Base-by-base conservation (phyloP, 2,113 vertebrate genomes). In the Electrona antarctica region DNA sequence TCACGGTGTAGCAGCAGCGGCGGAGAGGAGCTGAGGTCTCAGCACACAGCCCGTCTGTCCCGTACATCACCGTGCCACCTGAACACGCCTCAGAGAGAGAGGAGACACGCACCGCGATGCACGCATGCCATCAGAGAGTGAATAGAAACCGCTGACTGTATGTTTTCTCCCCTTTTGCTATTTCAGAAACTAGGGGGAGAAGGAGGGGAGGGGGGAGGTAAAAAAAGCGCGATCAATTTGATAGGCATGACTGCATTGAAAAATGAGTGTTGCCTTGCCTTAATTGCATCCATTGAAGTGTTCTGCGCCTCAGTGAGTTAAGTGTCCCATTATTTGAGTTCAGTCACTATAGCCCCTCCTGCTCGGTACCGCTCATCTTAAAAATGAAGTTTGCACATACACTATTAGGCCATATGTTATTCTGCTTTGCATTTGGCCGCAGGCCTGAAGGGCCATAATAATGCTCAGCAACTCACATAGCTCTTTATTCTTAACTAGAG, bases 221-320 rank as follows among this genome's bases (percentile, higher is more conserved):
- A 67, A 79, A 76, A 59, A 73, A 73, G 60, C 33, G 10, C 55
- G 69, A 88, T 88, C 80, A 88, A 83, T 90, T 87, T 88, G 87
- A 90, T 84, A 82, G 78, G 87, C 87, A 73, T 83, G 89, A 78
- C 74, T 73, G 82, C 73, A 66, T 48, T 91, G 87, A 88, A 85
- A 91, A 88, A 91, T 86, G 68, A 87, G 73, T 79, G 80, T 89
- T 84, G 80, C 81, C 79, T 73, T 72, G 55, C 79, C 89, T 90
- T 89, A 87, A 90, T 87, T 90, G 89, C 78, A 77, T 78, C 81
- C 85, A 86, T 82, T 79, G 84, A 84, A 86, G 76, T 85, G 69
- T 84, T 84, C 73, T 78, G 77, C 59, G 61, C 72, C 63, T 84
- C 70, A 77, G 57, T 78, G 85, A 80, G 64, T 81, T 82, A 85